Evolutionary conservation across 2,888 invertebrate species (phyloP).

Genomic region (Drosophila fungiperda): DNA sequence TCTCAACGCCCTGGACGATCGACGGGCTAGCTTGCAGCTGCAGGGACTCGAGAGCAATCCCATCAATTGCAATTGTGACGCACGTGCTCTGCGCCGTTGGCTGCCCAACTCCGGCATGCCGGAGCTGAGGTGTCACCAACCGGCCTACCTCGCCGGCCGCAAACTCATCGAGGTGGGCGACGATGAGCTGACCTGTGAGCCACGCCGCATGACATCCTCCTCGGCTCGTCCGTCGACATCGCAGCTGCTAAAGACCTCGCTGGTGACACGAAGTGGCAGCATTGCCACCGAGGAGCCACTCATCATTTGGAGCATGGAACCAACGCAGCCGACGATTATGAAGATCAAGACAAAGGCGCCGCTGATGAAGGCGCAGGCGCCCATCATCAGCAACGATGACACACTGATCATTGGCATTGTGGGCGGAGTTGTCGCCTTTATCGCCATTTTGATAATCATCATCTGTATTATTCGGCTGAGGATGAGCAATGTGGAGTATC

Average conservation of each 20-base stretch:
- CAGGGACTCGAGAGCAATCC: slow-evolving; percentile 92
- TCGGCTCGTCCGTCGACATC: slow-evolving; percentile 72
- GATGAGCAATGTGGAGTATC: slow-evolving; percentile 89
- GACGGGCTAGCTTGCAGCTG: slow-evolving; percentile 90
- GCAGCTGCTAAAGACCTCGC: slow-evolving; percentile 77
- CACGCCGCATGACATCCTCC: slow-evolving; percentile 86
- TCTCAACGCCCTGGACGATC: slow-evolving; percentile 92
- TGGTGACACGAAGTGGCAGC: slow-evolving; percentile 86
- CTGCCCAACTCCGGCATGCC: slow-evolving; percentile 88
- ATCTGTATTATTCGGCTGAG: slow-evolving; percentile 93
- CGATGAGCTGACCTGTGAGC: slow-evolving; percentile 93
- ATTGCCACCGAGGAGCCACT: slow-evolving; percentile 91
- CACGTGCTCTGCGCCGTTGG: slow-evolving; percentile 92
- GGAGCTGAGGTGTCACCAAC: slow-evolving; percentile 88
- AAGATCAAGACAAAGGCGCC: slow-evolving; percentile 86
- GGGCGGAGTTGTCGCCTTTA: slow-evolving; percentile 96
- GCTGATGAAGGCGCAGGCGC: slow-evolving; percentile 88
- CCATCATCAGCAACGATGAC: slow-evolving; percentile 92
- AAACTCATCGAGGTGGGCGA: slow-evolving; percentile 91
- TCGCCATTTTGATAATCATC: slow-evolving; percentile 94
- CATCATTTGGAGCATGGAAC: slow-evolving; percentile 95
- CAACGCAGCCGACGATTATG: slow-evolving; percentile 87
- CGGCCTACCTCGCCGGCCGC: slow-evolving; percentile 89
- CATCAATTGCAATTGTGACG: slow-evolving; percentile 93
- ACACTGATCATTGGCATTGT: slow-evolving; percentile 98